Evolutionary conservation across 2,797 vertebrate species (phyloP).

Genomic region (Halcyon badia): DNA sequence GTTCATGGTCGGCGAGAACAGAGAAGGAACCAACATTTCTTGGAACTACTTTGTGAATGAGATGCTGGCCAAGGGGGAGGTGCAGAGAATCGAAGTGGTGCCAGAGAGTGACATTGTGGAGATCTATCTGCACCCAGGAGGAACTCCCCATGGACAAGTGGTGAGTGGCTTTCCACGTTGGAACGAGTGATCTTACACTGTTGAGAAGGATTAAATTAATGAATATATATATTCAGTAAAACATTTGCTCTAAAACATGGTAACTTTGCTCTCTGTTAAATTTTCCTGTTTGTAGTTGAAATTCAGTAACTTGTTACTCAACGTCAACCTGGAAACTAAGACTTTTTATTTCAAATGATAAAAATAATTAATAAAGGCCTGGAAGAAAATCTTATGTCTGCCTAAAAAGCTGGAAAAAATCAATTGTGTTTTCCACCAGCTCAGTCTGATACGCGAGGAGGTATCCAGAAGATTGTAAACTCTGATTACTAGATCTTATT

Average conservation of each 20-base stretch:
- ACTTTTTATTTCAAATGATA: background rate
- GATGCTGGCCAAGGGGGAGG: conserved; percentile 98
- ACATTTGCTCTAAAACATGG: background rate
- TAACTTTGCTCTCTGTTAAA: background rate
- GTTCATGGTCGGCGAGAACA: conserved; percentile 81
- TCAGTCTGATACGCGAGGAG: background rate
- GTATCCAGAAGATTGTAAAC: background rate
- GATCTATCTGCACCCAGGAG: conserved; percentile 91
- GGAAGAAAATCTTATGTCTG: rapidly evolving
- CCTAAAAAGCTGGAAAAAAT: background rate
- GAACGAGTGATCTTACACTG: background rate
- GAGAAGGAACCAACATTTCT: conserved; percentile 89
- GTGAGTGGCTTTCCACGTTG: conserved; percentile 77
- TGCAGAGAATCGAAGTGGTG: conserved; percentile 92
- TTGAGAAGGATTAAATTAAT: background rate
- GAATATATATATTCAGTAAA: background rate
- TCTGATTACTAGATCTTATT: background rate
- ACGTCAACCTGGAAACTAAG: background rate
- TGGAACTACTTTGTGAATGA: conserved; percentile 97
- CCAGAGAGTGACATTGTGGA: conserved; percentile 94
- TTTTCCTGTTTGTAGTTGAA: background rate
- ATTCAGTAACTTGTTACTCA: background rate
- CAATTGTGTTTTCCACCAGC: background rate
- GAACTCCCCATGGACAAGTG: conserved; percentile 91
- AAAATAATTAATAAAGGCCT: background rate